phyloP scores from a whole-genome alignment of 2,113 vertebrate genomes.

The Hypomesus transpacificus region DNA sequence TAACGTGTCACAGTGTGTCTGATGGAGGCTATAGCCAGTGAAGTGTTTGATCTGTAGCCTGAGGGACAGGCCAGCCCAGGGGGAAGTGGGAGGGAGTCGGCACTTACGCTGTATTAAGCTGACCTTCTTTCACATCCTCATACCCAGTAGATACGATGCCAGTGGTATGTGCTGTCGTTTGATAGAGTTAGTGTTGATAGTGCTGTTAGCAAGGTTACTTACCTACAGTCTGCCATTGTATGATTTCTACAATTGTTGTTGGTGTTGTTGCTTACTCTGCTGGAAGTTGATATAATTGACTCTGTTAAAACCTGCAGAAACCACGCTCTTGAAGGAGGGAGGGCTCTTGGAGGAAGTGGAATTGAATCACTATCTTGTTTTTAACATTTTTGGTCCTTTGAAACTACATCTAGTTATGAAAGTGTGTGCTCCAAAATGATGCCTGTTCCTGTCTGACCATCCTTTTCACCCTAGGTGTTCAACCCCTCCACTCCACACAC shows the following conservation, averaged over 20 bases:
- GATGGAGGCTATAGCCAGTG: not conserved
- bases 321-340: too few species aligned
- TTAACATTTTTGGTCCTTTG: too few species aligned
- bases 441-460: too few species aligned
- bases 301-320: too few species aligned
- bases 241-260: not conserved
- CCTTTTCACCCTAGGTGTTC: not conserved
- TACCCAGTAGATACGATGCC: not conserved
- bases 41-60: constrained; percentile 8
- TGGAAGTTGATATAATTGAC: not conserved
- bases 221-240: too few species aligned
- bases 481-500: not conserved
- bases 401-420: not conserved
- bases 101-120: not conserved
- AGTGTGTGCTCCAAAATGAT: not conserved
- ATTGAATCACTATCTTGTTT: too few species aligned
- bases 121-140: constrained; percentile 6
- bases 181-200: not conserved
- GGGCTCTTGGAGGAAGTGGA: too few species aligned
- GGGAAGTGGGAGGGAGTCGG: not conserved
- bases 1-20: constrained; percentile 7
- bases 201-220: too few species aligned
- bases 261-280: not conserved
- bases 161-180: too few species aligned
- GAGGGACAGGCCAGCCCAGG: not conserved